Evolutionary conservation across 1,140 invertebrate species (phyloP).

Genomic region (Euura saliciscinereae): DNA sequence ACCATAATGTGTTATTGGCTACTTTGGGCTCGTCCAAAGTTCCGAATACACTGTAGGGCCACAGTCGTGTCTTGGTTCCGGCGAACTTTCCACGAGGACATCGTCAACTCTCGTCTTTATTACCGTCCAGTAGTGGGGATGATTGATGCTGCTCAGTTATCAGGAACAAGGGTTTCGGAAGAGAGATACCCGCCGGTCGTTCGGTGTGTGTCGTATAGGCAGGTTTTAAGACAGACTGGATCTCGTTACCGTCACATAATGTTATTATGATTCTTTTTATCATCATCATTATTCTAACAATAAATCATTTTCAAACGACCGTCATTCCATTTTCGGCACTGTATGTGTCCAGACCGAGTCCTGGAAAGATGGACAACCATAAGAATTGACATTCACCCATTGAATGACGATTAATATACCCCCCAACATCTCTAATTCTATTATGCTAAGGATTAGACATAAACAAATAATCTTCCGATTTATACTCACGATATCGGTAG

Average conservation of each 20-base stretch:
- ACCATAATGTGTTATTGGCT: constrained; percentile 32
- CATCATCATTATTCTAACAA: too few species aligned
- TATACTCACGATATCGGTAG: too few species aligned
- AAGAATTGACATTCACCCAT: too few species aligned
- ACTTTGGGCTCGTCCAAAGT: constrained; percentile 18
- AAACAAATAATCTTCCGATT: too few species aligned
- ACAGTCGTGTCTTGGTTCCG: constrained; percentile 7
- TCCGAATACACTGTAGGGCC: background rate
- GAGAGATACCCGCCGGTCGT: constrained; percentile 33
- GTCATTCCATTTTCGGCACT: too few species aligned
- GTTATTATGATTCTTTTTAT: constrained; percentile 59
- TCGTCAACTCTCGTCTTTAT: constrained; percentile 23
- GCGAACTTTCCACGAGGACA: constrained; percentile 18
- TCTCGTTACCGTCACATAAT: constrained; percentile 57
- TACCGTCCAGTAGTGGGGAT: constrained; percentile 35
- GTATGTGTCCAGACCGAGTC: too few species aligned
- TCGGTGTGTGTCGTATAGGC: too few species aligned
- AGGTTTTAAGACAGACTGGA: constrained; percentile 23
- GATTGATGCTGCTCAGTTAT: constrained; percentile 58
- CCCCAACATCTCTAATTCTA: too few species aligned
- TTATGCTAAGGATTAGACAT: too few species aligned
- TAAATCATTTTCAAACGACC: too few species aligned
- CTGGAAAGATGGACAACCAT: too few species aligned
- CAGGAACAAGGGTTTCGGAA: constrained; percentile 49
- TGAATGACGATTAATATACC: too few species aligned